Evolutionary conservation across 1,140 invertebrate species (phyloP).

Genomic region (Drosophila pseudoobscura): DNA sequence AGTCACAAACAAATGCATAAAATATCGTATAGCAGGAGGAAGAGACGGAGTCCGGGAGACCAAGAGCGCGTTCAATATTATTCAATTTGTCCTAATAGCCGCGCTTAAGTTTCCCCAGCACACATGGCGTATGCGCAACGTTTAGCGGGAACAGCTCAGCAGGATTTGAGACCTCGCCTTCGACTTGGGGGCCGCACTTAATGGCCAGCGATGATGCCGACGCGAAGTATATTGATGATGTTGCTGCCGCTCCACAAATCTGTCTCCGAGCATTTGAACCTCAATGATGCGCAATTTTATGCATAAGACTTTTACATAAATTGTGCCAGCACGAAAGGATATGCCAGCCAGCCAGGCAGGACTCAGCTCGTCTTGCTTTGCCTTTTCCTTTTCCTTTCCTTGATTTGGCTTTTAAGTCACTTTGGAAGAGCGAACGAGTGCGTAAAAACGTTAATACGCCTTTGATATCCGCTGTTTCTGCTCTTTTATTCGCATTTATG

Average conservation of each 20-base stretch:
- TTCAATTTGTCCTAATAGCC: constrained; percentile 78
- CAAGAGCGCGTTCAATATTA: constrained; percentile 50
- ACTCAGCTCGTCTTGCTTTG: too few relatives aligned
- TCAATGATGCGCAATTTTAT: constrained; percentile 81
- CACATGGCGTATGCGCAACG: constrained; percentile 75
- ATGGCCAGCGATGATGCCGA: constrained; percentile 44
- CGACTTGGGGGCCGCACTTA: constrained; percentile 21
- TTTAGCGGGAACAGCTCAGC: constrained; percentile 42
- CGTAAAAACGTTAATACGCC: constrained; percentile 73
- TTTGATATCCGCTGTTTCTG: constrained; percentile 43
- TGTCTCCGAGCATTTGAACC: constrained; percentile 75
- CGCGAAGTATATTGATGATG: constrained; percentile 74
- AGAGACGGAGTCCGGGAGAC: too few relatives aligned
- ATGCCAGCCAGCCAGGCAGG: constrained; percentile 35
- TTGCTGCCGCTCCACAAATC: constrained; percentile 49
- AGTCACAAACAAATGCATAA: constrained; percentile 80
- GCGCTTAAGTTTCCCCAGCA: constrained; percentile 57
- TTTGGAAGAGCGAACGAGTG: constrained; percentile 47
- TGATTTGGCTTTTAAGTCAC: constrained; percentile 55
- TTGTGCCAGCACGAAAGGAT: constrained; percentile 72
- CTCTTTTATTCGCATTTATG: constrained; percentile 62
- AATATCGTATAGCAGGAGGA: constrained; percentile 40
- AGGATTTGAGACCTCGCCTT: constrained; percentile 12
- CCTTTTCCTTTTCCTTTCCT: constrained; percentile 17
- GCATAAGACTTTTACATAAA: constrained; percentile 81